Evolutionary conservation across 1,140 invertebrate genomes (phyloP).

Genomic region (Sinella curviseta): DNA sequence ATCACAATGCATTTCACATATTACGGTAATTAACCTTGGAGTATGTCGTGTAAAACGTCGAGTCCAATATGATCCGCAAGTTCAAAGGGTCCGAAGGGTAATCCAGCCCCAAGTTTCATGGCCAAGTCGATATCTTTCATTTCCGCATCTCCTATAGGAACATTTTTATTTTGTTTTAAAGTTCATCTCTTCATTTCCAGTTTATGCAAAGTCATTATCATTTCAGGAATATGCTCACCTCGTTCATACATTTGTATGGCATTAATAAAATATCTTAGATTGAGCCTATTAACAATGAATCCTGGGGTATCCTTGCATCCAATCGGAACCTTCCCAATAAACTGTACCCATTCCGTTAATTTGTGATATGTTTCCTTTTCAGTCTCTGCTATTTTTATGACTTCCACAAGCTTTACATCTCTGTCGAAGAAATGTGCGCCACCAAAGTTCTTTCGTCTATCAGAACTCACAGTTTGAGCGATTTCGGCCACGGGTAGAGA

Average conservation of each 20-base stretch:
- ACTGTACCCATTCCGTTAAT: conserved; percentile 60
- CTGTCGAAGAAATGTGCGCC: conserved; percentile 69
- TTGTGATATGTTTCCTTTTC: conserved; percentile 59
- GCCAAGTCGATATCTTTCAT: conserved; percentile 77
- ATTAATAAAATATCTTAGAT: conserved; percentile 64
- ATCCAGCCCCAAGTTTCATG: conserved; percentile 81
- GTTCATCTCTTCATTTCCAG: neutral
- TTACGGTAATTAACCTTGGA: conserved; percentile 32
- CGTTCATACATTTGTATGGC: conserved; percentile 62
- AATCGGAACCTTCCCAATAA: conserved; percentile 62
- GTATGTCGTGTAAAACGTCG: conserved; percentile 56
- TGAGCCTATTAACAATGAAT: conserved; percentile 65
- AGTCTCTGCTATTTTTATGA: conserved; percentile 57
- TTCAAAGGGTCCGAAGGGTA: conserved; percentile 84
- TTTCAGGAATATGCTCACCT: too few relatives aligned
- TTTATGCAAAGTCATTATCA: too few relatives aligned
- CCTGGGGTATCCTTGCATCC: conserved; percentile 64
- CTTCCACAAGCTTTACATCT: conserved; percentile 64
- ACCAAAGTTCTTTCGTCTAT: conserved; percentile 60
- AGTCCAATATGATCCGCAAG: conserved; percentile 76
- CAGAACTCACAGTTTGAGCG: conserved; percentile 53
- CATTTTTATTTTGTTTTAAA: neutral
- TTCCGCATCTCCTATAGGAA: conserved; percentile 65
- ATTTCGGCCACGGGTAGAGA: conserved; percentile 63
- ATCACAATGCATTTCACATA: neutral